These are phyloP conservation scores for Colossoma macropomum DNA, from an alignment of 2,113 vertebrate genomes.

Conservation along the genomic window DNA sequence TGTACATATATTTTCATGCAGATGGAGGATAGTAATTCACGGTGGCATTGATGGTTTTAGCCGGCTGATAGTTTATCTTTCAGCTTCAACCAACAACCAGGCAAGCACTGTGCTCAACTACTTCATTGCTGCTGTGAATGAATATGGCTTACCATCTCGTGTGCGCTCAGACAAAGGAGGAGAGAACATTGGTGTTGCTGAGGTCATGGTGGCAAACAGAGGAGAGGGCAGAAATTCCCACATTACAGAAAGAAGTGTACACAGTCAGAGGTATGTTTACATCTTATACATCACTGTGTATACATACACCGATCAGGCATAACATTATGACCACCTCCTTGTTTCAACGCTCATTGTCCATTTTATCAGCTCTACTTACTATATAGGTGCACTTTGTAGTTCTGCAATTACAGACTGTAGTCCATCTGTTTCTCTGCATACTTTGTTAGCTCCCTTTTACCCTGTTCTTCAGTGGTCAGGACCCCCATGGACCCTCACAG, in stretches of 20 bases:
- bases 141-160: conserved; percentile 34
- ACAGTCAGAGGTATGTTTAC: conserved; percentile 39
- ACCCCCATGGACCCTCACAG: no score
- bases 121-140: conserved; percentile 29
- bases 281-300: no score
- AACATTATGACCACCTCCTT: no score
- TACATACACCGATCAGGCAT: no score
- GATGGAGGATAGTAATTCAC: conserved; percentile 42
- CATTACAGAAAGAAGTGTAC: conserved; percentile 28
- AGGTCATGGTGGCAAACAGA: conserved; percentile 17
- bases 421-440: no score
- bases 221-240: conserved; percentile 17
- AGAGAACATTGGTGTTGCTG: conserved; percentile 34
- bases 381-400: no score
- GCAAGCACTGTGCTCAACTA: conserved; percentile 30
- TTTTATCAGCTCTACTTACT: no score
- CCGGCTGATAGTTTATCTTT: conserved; percentile 38
- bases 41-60: conserved; percentile 45
- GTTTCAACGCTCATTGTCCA: no score
- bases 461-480: no score
- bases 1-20: neutral
- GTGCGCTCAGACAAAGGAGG: conserved; percentile 34
- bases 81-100: conserved; percentile 32
- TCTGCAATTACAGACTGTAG: no score
- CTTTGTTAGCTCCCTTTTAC: no score